Base-by-base conservation (phyloP, 1,140 invertebrate genomes). In the Araneus ventricosus region DNA sequence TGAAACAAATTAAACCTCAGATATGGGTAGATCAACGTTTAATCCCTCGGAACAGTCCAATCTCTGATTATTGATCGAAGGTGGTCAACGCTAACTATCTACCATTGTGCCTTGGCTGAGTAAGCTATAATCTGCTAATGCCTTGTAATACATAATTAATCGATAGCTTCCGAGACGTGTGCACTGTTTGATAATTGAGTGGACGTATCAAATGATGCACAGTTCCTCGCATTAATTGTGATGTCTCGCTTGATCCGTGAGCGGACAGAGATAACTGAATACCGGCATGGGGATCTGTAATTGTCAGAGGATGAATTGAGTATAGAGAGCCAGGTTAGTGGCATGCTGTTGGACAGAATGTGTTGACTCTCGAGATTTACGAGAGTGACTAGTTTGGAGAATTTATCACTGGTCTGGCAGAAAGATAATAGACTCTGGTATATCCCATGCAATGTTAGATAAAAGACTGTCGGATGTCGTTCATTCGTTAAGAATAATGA, bases 41-140 rank as follows among this genome's bases (percentile, higher is more conserved):
- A 27, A 27, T n/a, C n/a, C 22, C 27, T 34, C 30, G 6, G 27
- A 75, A 34, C 30, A 37, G 30, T n/a, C 80, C n/a, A 52, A 52
- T 84, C 27, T 52, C 45, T 27, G 45, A 45, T 39, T 41, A 45
- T 52, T 84, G 45, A 84, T 84, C 27, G 39, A 45, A 10, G 27
- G 45, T 52, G 45, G 80, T 52, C 80, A 84, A 84, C 80, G 52
- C 8, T 84, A 41, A 52, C 45, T 22, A 84, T 34, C 24, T 20
- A 17, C 41, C 24, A n/a, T 10, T 45, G 80, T 30, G 24, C 52
- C n/a, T 27, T 45, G 39, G 80, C 27, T 52, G n/a, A 52, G 10
- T 84, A 45, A 41, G 39, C 41, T 52, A 45, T 84, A 84, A 84
- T 84, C 45, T 52, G 52, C 39, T 84, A 45, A 84, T 84, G 27